Conservation (phyloP, 2,888 invertebrate species). For the Pheosia tremula region DNA sequence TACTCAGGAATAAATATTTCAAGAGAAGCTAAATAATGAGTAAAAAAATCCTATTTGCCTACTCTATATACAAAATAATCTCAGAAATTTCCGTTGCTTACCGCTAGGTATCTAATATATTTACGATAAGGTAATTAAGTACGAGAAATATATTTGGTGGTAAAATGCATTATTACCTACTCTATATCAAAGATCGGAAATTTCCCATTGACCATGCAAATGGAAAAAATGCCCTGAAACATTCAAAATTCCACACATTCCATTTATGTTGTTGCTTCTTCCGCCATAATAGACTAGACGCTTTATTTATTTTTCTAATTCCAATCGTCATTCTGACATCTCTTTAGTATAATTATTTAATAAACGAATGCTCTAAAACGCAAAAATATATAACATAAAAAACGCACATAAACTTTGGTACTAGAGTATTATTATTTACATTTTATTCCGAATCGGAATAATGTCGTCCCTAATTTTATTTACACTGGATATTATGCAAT, state of each 20-base stretch:
- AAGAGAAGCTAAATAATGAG: constrained; percentile 20
- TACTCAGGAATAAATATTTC: constrained; percentile 7
- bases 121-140: constrained; percentile 60
- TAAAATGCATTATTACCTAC: constrained; percentile 2
- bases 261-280: constrained; percentile 10
- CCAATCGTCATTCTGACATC: constrained; percentile 36
- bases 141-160: constrained; percentile 56
- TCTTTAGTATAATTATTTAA: constrained; percentile 20
- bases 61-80: constrained; percentile 46
- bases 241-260: constrained; percentile 1
- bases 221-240: not conserved
- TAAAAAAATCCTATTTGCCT: constrained; percentile 25
- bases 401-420: constrained; percentile 61
- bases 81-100: constrained; percentile 38
- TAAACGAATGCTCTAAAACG: constrained; percentile 30
- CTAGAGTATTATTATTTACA: constrained; percentile 53
- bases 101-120: constrained; percentile 15
- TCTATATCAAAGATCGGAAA: constrained; percentile 8
- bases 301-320: constrained; percentile 30
- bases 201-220: constrained; percentile 12
- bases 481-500: constrained; percentile 53
- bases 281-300: constrained; percentile 32
- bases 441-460: constrained; percentile 26
- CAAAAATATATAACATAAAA: constrained; percentile 32
- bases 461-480: constrained; percentile 24